Evolutionary conservation across 2,888 invertebrate genomes (phyloP), one percentile per base, ranked within the genome.

Genomic region (Tetragnatha montana): DNA sequence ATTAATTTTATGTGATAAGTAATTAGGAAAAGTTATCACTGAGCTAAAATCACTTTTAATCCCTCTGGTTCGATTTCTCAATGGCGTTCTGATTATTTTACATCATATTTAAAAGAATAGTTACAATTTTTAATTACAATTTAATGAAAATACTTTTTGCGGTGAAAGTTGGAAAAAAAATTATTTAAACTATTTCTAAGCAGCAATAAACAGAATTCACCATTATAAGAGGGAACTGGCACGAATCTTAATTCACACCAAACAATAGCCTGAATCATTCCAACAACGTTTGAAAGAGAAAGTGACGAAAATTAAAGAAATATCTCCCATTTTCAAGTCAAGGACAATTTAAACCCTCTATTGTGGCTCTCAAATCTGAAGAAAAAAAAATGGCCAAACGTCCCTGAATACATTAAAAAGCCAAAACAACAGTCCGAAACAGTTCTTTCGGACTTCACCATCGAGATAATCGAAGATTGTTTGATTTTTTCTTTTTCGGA

Each of bases 381-480:
- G n/a, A 6, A 1, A 60, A 10, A 70, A 75, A 22, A 75, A 7
- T 35, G 35, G 19, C 35, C 75, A 47, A 60, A 17, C 47, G 47
- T 75, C 75, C 47, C 47, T 35, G 75, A 79, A 60, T n/a, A n/a
- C 50, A 79, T 60, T 60, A 50, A 79, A 79, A 79, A 60, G 21
- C 22, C 60, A 19, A 19, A 75, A 21, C 60, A 22, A 60, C 50
- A 80, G 47, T 22, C 14, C 17, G 17, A 14, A 68, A 78, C 8
- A 51, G n/a, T 14, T 22, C 22, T 60, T 21, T 60, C 22, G 17
- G 47, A 14, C 8, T 8, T 14, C 17, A 6, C 22, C 35, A 60
- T 60, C 17, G 21, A 14, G 22, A 21, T 19, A 14, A 7, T 17
- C 6, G 17, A 22, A 51, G 60, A 51, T 78, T 35, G 17, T 22